A percentile compares a stretch with the other conserved stretches of the same genome.
Evolutionary conservation across 2,113 vertebrate genomes (phyloP).

Genomic region (Cygnus buccinator): DNA sequence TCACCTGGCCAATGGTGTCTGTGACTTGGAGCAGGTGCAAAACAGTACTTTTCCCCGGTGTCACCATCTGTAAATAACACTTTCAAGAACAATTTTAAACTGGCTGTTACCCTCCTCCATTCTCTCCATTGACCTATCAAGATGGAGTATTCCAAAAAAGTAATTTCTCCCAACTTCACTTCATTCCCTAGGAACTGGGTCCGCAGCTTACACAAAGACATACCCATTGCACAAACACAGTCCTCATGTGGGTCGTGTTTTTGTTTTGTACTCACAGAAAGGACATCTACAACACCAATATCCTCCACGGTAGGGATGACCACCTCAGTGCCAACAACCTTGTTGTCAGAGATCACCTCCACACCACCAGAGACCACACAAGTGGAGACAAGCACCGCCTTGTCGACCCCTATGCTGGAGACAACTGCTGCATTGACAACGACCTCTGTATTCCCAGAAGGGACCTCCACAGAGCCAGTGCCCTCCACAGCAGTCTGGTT

Average conservation of each 20-base stretch:
- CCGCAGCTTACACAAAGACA: neutral
- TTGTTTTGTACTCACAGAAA: neutral
- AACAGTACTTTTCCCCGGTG: neutral
- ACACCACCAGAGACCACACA: accelerated
- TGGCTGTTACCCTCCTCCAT: neutral
- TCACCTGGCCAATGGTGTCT: accelerated
- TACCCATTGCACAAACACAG: neutral
- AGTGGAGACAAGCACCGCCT: neutral
- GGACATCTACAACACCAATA: neutral
- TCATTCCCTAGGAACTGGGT: neutral
- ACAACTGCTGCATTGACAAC: accelerated
- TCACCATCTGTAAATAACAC: neutral
- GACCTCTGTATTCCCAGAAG: too few species aligned
- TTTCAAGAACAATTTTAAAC: neutral
- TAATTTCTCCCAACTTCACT: neutral
- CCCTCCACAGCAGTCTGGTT: too few species aligned
- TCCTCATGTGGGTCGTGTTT: neutral
- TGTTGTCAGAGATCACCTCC: accelerated
- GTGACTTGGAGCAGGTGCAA: neutral
- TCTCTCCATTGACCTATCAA: neutral
- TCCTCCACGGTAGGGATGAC: accelerated
- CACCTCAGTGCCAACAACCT: accelerated
- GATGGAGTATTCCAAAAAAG: neutral
- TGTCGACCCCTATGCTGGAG: too few species aligned
- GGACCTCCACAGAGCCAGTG: too few species aligned